Evolutionary conservation across 2,888 invertebrate species (phyloP).

Genomic region (Stegophylla sp.): DNA sequence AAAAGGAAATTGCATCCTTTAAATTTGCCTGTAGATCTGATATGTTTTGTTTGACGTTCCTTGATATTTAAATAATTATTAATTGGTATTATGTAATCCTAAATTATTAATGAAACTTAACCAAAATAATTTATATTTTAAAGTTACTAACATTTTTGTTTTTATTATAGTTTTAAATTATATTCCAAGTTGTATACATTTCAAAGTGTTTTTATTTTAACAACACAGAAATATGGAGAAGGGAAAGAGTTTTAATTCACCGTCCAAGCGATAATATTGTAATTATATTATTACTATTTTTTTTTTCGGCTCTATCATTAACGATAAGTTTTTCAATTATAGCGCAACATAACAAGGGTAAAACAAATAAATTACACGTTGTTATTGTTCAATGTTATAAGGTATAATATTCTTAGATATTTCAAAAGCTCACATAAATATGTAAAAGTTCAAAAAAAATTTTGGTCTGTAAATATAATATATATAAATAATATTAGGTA

Average conservation of each 20-base stretch:
- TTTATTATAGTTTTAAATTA: slow-evolving; percentile 35
- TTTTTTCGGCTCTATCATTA: slow-evolving; percentile 23
- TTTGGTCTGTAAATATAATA: slow-evolving; percentile 13
- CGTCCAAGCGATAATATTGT: slow-evolving; percentile 33
- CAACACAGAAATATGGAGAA: slow-evolving; percentile 28
- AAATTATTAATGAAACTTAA: slow-evolving; percentile 25
- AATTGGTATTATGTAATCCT: slow-evolving; percentile 16
- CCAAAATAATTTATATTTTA: slow-evolving; percentile 37
- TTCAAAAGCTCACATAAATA: slow-evolving; percentile 39
- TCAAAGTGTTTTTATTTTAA: slow-evolving; percentile 40
- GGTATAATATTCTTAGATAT: slow-evolving; percentile 19
- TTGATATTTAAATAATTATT: slow-evolving; percentile 47
- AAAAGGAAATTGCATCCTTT: background rate
- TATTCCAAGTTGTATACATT: slow-evolving; percentile 25
- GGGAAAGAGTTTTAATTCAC: slow-evolving; percentile 38
- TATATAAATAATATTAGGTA: background rate
- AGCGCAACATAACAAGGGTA: slow-evolving; percentile 42
- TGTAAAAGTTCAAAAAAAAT: background rate
- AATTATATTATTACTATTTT: slow-evolving; percentile 10
- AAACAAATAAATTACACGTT: slow-evolving; percentile 39
- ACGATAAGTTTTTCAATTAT: slow-evolving; percentile 28
- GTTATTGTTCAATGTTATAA: slow-evolving; percentile 46
- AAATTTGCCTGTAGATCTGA: slow-evolving; percentile 35
- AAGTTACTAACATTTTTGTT: slow-evolving; percentile 45
- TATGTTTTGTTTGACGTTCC: slow-evolving; percentile 57